phyloP scores from a whole-genome alignment of 2,888 invertebrate genomes.

The Trypoxylon attenuatum region DNA sequence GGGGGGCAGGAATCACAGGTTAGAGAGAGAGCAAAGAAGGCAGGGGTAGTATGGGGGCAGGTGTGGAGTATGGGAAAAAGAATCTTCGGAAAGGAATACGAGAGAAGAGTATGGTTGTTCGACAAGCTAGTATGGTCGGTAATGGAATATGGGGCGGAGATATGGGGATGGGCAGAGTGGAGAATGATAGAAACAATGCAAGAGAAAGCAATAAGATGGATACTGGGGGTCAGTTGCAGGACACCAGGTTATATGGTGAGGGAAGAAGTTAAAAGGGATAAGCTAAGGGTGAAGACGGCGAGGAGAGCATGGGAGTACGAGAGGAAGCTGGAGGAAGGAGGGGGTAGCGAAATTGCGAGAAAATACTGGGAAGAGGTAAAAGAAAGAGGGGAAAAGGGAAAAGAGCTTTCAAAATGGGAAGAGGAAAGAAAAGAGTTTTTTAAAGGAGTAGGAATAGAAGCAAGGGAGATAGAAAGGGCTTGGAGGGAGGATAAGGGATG shows the following conservation, averaged over 20 bases:
- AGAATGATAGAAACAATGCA: not conserved
- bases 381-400: not conserved
- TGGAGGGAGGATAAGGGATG: not conserved
- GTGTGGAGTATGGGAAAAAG: not conserved
- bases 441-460: not conserved
- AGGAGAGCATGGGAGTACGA: not conserved
- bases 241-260: not conserved
- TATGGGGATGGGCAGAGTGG: not conserved
- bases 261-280: not conserved
- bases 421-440: too few species aligned
- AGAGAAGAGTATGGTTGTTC: not conserved
- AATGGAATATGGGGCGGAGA: not conserved
- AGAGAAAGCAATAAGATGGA: not conserved
- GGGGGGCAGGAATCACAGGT: too few species aligned
- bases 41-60: not conserved
- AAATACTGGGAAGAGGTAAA: not conserved
- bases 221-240: not conserved
- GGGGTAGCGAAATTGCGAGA: not conserved
- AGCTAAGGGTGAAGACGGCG: not conserved
- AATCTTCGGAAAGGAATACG: not conserved
- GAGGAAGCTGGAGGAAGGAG: not conserved
- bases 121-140: not conserved
- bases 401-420: not conserved
- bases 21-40: not conserved
- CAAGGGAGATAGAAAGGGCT: not conserved